Conservation (phyloP, 2,888 invertebrate species). For the Agonopterix heracliana region DNA sequence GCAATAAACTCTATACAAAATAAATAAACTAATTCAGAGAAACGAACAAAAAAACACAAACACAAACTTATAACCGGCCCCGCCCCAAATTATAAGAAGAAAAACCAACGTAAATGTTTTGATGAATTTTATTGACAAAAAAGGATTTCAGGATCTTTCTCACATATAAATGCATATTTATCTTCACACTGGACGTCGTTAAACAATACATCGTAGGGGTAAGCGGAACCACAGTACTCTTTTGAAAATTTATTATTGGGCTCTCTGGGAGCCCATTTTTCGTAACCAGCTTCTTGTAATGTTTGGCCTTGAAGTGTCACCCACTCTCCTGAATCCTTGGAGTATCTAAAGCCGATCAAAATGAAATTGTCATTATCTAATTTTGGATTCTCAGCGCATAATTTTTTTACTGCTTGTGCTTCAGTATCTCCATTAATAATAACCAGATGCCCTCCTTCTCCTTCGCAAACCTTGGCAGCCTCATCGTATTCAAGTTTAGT, state of each 20-base stretch:
- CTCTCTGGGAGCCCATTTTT: constrained; percentile 16
- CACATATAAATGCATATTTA: constrained; percentile 25
- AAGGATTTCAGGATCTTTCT: constrained; percentile 26
- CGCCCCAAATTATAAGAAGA: too few relatives aligned
- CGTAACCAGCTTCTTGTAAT: background rate
- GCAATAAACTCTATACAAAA: too few relatives aligned
- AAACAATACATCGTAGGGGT: constrained; percentile 22
- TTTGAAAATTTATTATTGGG: constrained; percentile 35
- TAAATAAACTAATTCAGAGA: too few relatives aligned
- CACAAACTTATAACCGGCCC: too few relatives aligned
- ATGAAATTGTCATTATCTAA: too few relatives aligned
- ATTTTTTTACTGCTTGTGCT: background rate
- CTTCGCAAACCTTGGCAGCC: background rate
- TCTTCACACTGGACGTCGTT: constrained; percentile 34
- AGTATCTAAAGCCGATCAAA: too few relatives aligned
- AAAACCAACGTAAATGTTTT: too few relatives aligned
- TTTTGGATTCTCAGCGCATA: background rate
- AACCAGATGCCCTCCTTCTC: background rate
- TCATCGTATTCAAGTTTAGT: background rate
- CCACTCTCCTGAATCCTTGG: background rate
- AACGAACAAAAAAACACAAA: too few relatives aligned
- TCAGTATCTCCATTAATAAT: background rate
- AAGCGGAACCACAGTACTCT: constrained; percentile 32
- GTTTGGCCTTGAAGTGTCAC: background rate
- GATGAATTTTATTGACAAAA: too few relatives aligned